Base-by-base conservation (phyloP, 37 sponge, comb jelly and placozoan species). In the Hormiphora californensis region DNA sequence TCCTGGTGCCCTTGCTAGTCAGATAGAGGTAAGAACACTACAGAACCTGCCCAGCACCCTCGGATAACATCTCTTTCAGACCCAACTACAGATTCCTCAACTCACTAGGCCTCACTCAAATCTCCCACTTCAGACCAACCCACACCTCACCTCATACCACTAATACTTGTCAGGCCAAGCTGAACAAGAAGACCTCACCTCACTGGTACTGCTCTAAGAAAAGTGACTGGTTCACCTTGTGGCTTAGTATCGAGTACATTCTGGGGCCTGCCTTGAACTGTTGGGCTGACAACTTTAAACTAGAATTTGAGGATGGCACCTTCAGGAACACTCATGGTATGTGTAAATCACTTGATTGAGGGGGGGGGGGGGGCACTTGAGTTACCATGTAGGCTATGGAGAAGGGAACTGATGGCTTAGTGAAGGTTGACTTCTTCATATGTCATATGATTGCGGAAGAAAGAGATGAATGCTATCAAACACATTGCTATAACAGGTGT, bases 271-370 rank as follows among this genome's bases (percentile, higher is more conserved):
- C 33, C 7, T 35, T 65, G 3, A 65, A 65, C 67, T 65, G 67
- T 17, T 65, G 67, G 67, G 67, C 67, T 65, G 67, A 65, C 36
- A 65, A 65, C 67, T 65, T 65, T 38, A 30, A 33, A 39, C 32
- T 65, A 39, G 67, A 65, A 39, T 65, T 65, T 19, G 17, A 19
- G 8, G 67, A 65, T 28, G 67, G 67, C 4, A 28, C 28, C 8
- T 65, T 65, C 17, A 36, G 38, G 1, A 65, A 65, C 37, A 65
- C 33, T 28, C 67, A 35, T 28, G 67, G 67, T 65, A n/a, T n/a
- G n/a, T n/a, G n/a, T n/a, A n/a, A n/a, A n/a, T n/a, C n/a, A n/a
- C n/a, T n/a, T n/a, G n/a, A n/a, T n/a, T n/a, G n/a, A n/a, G n/a
- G n/a, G n/a, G n/a, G n/a, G n/a, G n/a, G n/a, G n/a, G n/a, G n/a